Percentiles rank a stretch among this genome's conserved stretches.
phyloP scores from a whole-genome alignment of 2,113 vertebrate species.

The Thermophis baileyi region DNA sequence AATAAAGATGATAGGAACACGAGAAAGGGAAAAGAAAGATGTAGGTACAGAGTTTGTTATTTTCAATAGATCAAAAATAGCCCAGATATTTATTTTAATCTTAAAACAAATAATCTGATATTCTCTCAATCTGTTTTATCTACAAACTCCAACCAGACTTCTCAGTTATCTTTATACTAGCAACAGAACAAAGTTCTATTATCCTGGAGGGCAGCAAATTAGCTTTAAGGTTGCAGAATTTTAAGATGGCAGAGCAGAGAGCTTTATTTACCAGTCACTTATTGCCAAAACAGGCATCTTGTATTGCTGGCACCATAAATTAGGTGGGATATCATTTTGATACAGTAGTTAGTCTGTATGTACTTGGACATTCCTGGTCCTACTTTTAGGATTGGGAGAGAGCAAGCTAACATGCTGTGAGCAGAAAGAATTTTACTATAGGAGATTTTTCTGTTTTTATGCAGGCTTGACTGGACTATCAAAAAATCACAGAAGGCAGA shows the following conservation, averaged over 20 bases:
- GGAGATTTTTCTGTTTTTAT: background rate
- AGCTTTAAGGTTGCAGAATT: background rate
- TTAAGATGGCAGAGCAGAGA: background rate
- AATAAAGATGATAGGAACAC: background rate
- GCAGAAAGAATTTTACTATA: background rate
- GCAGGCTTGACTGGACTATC: background rate
- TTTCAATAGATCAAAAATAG: background rate
- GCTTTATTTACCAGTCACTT: background rate
- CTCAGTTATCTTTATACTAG: background rate
- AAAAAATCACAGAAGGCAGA: background rate
- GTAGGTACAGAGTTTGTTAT: background rate
- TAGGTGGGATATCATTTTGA: background rate
- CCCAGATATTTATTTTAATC: background rate
- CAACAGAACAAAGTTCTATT: background rate
- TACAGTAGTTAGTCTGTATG: background rate
- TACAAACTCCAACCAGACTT: background rate
- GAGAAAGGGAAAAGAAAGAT: background rate
- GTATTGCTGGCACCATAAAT: background rate
- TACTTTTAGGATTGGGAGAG: background rate
- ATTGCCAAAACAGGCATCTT: background rate
- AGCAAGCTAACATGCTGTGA: background rate
- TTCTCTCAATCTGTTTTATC: background rate
- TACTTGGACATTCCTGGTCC: background rate
- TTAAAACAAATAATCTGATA: background rate
- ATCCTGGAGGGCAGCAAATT: background rate